A percentile compares a stretch with the other conserved stretches of the same genome.
Conservation (phyloP, 2,888 invertebrate species). For the Ophion ellenae region DNA sequence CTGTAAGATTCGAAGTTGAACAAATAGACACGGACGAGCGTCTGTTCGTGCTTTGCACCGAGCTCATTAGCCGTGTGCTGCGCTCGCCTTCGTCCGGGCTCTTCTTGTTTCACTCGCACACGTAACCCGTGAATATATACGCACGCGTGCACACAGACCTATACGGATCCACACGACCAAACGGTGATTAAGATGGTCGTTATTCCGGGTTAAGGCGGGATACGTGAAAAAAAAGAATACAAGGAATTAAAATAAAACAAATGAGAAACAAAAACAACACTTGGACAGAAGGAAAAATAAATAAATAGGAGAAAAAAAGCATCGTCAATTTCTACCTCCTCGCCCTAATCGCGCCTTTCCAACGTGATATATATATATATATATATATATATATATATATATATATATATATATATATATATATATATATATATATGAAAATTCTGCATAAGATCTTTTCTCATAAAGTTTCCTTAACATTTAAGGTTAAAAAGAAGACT, state of each 20-base stretch:
- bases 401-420: too few relatives aligned
- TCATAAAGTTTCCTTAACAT: too few relatives aligned
- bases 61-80: conserved; percentile 73
- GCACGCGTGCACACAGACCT: neutral
- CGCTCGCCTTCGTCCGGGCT: conserved; percentile 54
- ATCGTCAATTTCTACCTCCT: conserved; percentile 8
- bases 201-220: conserved; percentile 72
- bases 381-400: too few relatives aligned
- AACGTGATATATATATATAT: conserved; percentile 68
- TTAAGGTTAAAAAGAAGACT: too few relatives aligned
- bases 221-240: conserved; percentile 65
- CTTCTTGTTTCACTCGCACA: conserved; percentile 33
- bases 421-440: too few relatives aligned
- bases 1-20: conserved; percentile 55
- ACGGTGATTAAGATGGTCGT: conserved; percentile 76
- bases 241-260: conserved; percentile 33
- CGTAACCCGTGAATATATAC: conserved; percentile 23
- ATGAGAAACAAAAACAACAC: conserved; percentile 16
- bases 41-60: conserved; percentile 75
- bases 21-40: conserved; percentile 47
- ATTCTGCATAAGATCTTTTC: too few relatives aligned
- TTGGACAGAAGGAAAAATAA: neutral
- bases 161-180: neutral
- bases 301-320: conserved; percentile 1
- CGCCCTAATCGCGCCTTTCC: conserved; percentile 26